Base-by-base conservation (phyloP, 2,888 invertebrate genomes). In the Pollenia amentaria region DNA sequence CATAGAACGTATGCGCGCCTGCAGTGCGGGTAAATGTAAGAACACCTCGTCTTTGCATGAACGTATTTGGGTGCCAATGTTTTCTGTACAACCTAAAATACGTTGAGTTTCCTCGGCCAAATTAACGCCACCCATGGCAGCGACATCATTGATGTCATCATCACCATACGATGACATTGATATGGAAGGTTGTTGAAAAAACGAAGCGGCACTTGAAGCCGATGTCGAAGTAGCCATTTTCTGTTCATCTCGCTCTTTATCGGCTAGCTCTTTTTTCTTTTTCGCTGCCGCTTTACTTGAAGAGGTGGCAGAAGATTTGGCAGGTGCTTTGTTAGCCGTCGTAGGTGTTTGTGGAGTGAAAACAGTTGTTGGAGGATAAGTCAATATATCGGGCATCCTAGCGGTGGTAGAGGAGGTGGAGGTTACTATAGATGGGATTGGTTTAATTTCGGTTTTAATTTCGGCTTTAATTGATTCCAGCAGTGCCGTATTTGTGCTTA, bases 51-150 rank as follows among this genome's bases (percentile, higher is more conserved):
- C 99, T 93, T 98, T 98, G 94, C 98, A 98, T 0, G 98, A 98
- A 92, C 95, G 94, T 86, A 97, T 97, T 93, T 98, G 97, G 1
- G 97, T 97, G 40, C 98, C 97, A 88, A 98, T 97, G 93, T 97
- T 96, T 91, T 98, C 97, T 2, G 97, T 97, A 16, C 97, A 96
- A 14, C 98, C 98, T 85, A 99, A 95, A 91, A 99, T 99, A 93
- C 98, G 96, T 93, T 98, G 98, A 51, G 97, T 97, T 94, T 99
- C 99, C 94, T 99, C 99, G 0, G 97, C 97, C 90, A 99, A 95
- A 94, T 99, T 99, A 78, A 99, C 99, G 72, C 99, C 99, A 88
- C 99, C 99, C 99, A 99, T 99, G 11, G 99, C 98, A 44, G 99
- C 99, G 14, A 99, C 99, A 94, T 99, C 99, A 92, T 99, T 99